Evolutionary conservation across 2,888 invertebrate species (phyloP).

Genomic region (Antitype chi): DNA sequence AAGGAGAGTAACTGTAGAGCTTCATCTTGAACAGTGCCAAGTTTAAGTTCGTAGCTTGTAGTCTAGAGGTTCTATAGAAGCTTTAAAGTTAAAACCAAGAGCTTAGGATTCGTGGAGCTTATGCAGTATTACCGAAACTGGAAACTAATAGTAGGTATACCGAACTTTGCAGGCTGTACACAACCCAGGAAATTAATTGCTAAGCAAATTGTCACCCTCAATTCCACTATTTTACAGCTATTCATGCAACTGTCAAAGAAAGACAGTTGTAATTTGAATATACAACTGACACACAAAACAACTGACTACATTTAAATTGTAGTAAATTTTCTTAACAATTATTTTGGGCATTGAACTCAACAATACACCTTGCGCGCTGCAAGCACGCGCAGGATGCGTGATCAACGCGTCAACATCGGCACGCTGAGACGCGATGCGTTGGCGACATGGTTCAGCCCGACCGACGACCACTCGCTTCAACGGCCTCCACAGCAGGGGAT

Average conservation of each 20-base stretch:
- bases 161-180: neutral
- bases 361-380: too few relatives aligned
- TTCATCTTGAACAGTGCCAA: neutral
- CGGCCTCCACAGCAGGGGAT: too few relatives aligned
- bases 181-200: neutral
- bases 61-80: neutral
- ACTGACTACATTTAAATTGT: neutral
- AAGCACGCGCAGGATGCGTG: too few relatives aligned
- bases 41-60: neutral
- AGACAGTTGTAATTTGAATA: neutral
- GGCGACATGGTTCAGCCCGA: too few relatives aligned
- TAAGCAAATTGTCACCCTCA: neutral
- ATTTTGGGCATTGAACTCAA: neutral
- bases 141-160: too few relatives aligned
- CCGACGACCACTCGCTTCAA: too few relatives aligned
- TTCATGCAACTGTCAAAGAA: too few relatives aligned
- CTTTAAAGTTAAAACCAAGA: constrained; percentile 2
- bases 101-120: neutral
- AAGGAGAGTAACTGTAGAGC: neutral
- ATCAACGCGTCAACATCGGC: too few relatives aligned
- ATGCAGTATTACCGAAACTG: neutral
- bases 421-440: too few relatives aligned
- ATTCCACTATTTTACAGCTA: neutral
- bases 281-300: too few relatives aligned
- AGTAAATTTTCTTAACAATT: neutral